These are phyloP conservation scores for Oxyura jamaicensis DNA, from an alignment of 2,113 vertebrate species.

Conservation along the genomic window DNA sequence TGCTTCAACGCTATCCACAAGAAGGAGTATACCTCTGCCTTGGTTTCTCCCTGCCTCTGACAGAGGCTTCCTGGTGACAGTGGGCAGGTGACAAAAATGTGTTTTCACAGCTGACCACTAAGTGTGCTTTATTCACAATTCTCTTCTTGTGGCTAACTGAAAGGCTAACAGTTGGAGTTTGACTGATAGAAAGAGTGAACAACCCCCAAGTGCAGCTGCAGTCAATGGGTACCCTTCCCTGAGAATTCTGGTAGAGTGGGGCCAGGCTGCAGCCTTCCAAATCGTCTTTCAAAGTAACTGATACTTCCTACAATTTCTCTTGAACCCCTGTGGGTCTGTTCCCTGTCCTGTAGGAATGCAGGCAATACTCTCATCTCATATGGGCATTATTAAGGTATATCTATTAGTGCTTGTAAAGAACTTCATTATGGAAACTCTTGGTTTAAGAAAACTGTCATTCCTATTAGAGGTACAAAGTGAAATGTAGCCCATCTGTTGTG, in stretches of 20 bases:
- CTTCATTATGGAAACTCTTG: neutral
- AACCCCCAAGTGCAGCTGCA: rapidly evolving
- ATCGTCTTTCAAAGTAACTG: neutral
- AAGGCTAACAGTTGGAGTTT: neutral
- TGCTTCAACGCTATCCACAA: neutral
- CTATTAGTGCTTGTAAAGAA: neutral
- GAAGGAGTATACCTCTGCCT: rapidly evolving
- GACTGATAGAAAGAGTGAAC: neutral
- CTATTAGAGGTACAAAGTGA: constrained; percentile 9
- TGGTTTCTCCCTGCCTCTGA: neutral
- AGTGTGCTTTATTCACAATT: neutral
- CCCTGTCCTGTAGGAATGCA: neutral
- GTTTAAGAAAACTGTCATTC: constrained; percentile 4
- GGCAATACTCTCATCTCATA: neutral
- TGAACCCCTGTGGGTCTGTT: neutral
- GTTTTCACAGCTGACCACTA: neutral
- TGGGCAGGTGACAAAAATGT: neutral
- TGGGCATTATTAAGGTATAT: neutral
- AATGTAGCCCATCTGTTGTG: constrained; percentile 32
- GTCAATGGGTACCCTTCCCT: neutral
- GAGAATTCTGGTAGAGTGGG: neutral
- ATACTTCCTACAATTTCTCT: neutral
- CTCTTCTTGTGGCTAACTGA: neutral
- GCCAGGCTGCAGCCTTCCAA: neutral
- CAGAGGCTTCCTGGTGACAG: neutral